Conservation (phyloP, 1,140 invertebrate species). For the Neoseiulus cucumeris region DNA sequence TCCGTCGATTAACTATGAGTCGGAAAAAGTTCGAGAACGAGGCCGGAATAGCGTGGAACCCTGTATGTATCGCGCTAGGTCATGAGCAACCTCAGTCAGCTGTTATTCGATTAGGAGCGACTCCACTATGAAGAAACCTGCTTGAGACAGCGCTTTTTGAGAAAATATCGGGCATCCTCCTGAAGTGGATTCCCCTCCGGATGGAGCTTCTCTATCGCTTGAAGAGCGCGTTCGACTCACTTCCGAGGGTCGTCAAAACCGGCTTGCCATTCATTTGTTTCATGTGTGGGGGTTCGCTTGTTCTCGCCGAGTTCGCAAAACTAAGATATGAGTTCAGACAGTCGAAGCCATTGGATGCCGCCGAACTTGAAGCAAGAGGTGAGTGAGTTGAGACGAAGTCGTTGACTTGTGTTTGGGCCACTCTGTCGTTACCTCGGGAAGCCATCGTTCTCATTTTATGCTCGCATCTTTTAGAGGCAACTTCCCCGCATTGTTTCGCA, state of each 20-base stretch:
- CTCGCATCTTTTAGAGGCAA: neutral
- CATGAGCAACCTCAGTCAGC: too few species aligned
- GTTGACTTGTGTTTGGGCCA: neutral
- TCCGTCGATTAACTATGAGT: too few species aligned
- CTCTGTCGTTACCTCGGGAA: neutral
- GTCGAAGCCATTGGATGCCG: neutral
- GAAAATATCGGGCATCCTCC: neutral
- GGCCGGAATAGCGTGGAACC: too few species aligned
- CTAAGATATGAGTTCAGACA: slow-evolving; percentile 14
- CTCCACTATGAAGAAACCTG: too few species aligned
- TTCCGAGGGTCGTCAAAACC: neutral
- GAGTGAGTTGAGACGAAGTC: too few species aligned
- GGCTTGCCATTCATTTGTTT: neutral
- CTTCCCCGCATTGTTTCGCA: neutral
- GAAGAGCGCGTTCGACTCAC: neutral
- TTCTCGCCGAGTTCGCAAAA: slow-evolving; percentile 12
- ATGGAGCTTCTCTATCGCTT: neutral
- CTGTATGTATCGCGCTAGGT: too few species aligned
- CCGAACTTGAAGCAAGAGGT: neutral
- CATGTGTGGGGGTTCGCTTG: slow-evolving; percentile 14
- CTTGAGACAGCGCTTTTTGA: neutral
- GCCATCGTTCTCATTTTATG: neutral
- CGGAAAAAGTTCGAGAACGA: too few species aligned
- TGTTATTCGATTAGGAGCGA: too few species aligned
- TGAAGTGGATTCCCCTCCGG: neutral